Evolutionary conservation across 2,888 invertebrate genomes (phyloP).

Genomic region (Trichopoda pennipes): DNA sequence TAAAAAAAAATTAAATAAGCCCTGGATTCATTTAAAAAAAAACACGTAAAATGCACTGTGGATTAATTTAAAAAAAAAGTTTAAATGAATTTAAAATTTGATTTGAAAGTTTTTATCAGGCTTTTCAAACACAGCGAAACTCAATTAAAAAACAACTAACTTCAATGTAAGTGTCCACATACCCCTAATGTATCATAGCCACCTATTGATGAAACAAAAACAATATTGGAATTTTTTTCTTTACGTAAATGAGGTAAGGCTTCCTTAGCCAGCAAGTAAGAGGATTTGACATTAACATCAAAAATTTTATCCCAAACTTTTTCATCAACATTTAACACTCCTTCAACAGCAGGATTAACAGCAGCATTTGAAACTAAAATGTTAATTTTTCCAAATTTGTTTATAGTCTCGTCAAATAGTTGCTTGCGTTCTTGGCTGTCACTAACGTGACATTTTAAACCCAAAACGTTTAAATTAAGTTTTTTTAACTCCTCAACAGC

Average conservation of each 20-base stretch:
- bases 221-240: slow-evolving; percentile 91
- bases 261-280: slow-evolving; percentile 93
- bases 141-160: too few relatives aligned
- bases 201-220: slow-evolving; percentile 94
- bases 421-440: slow-evolving; percentile 89
- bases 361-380: slow-evolving; percentile 98
- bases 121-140: too few relatives aligned
- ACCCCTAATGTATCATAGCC: slow-evolving; percentile 90
- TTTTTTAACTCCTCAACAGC: slow-evolving; percentile 87
- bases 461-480: slow-evolving; percentile 87
- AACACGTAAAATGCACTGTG: too few relatives aligned
- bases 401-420: slow-evolving; percentile 86
- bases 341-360: slow-evolving; percentile 91
- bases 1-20: too few relatives aligned
- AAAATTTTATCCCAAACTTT: slow-evolving; percentile 97
- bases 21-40: too few relatives aligned
- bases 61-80: too few relatives aligned
- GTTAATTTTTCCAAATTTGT: slow-evolving; percentile 92
- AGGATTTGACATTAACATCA: slow-evolving; percentile 95
- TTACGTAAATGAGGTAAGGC: slow-evolving; percentile 90
- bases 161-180: slow-evolving; percentile 65
- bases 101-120: too few relatives aligned
- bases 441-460: slow-evolving; percentile 94
- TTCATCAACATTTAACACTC: slow-evolving; percentile 90
- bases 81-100: too few relatives aligned